These are phyloP conservation scores for Lepidostoma basale DNA, from an alignment of 1,140 invertebrate species.

Conservation along the genomic window DNA sequence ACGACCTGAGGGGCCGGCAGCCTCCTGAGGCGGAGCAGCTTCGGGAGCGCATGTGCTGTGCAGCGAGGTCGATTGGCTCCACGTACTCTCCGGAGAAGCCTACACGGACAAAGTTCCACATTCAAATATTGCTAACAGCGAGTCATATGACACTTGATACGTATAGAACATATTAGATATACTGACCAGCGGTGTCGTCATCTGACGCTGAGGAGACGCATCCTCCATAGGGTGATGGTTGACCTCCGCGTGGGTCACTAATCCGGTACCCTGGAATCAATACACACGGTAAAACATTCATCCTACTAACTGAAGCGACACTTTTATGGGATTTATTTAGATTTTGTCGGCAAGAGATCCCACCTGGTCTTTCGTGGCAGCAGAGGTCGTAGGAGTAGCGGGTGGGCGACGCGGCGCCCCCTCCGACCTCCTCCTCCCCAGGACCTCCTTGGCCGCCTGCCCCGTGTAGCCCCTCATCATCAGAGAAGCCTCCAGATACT, in stretches of 20 bases:
- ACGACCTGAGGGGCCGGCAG: conserved; percentile 29
- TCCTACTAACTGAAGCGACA: too few relatives aligned
- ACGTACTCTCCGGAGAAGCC: conserved; percentile 66
- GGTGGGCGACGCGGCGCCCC: conserved; percentile 56
- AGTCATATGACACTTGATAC: too few relatives aligned
- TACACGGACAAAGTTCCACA: conserved; percentile 42
- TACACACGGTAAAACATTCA: too few relatives aligned
- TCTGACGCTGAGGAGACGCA: conserved; percentile 63
- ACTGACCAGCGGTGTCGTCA: conserved; percentile 61
- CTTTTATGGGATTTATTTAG: too few relatives aligned
- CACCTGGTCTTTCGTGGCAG: conserved; percentile 57
- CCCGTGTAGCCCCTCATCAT: conserved; percentile 67
- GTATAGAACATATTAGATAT: too few relatives aligned
- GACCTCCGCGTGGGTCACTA: conserved; percentile 62
- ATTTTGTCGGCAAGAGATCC: neutral
- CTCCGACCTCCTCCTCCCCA: conserved; percentile 48
- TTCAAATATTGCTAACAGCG: too few relatives aligned
- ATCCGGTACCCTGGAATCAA: conserved; percentile 55
- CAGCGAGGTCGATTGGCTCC: conserved; percentile 59
- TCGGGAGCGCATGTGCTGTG: conserved; percentile 50
- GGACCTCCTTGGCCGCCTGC: conserved; percentile 51
- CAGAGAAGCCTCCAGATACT: conserved; percentile 69
- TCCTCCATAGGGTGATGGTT: conserved; percentile 63
- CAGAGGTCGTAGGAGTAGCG: conserved; percentile 59
- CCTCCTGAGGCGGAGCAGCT: conserved; percentile 55